Evolutionary conservation across 2,797 vertebrate species (phyloP).

Genomic region (Lacerta agilis): DNA sequence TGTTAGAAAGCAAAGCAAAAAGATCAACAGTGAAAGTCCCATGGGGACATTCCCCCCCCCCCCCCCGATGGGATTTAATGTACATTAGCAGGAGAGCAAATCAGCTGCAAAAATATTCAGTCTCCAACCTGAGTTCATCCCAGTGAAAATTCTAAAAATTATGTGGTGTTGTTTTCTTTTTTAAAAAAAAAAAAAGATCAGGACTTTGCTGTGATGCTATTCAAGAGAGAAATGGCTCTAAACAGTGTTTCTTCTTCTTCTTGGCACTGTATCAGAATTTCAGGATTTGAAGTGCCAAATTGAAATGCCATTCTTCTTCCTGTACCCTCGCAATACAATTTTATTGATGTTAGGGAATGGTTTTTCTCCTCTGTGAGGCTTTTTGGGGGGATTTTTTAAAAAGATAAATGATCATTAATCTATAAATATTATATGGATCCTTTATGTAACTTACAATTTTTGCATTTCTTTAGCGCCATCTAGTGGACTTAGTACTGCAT

Average conservation of each 20-base stretch:
- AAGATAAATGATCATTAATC: constrained; percentile 14
- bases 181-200: not conserved
- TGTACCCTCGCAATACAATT: not conserved
- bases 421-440: constrained; percentile 11
- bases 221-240: not conserved
- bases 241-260: not conserved
- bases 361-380: constrained; percentile 27
- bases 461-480: constrained; percentile 76
- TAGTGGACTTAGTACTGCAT: constrained; percentile 68
- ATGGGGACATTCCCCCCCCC: not conserved
- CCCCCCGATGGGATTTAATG: not conserved
- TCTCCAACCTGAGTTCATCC: constrained; percentile 20
- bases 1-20: constrained; percentile 1
- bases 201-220: constrained; percentile 10
- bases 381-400: constrained; percentile 36
- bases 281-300: constrained; percentile 38
- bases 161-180: not conserved
- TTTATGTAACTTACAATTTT: constrained; percentile 18
- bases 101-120: constrained; percentile 15
- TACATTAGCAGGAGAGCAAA: constrained; percentile 28
- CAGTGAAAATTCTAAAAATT: not conserved
- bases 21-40: constrained; percentile 38
- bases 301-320: fast-evolving
- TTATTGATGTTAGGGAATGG: constrained; percentile 6
- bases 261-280: constrained; percentile 35